Evolutionary conservation across 2,113 vertebrate genomes (phyloP).

Genomic region (Lathamus discolor): DNA sequence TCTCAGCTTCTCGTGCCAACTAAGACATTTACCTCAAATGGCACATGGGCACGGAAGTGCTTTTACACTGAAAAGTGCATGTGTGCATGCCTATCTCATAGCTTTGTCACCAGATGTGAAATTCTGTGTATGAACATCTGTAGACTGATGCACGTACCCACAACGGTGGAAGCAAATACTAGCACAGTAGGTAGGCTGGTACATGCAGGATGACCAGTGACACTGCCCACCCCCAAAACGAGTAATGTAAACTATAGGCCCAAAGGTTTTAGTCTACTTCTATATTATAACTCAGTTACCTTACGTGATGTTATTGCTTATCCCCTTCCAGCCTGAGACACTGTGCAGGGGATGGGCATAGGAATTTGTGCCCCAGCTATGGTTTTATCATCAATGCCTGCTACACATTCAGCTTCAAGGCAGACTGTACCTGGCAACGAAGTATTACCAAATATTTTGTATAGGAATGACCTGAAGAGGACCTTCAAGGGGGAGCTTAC

Average conservation of each 20-base stretch:
- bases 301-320: background rate
- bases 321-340: background rate
- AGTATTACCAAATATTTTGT: background rate
- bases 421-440: background rate
- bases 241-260: background rate
- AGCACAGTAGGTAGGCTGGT: background rate
- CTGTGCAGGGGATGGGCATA: rapidly evolving
- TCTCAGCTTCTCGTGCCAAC: background rate
- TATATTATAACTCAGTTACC: background rate
- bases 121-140: rapidly evolving
- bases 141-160: rapidly evolving
- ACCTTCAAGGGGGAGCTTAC: background rate
- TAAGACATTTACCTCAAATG: background rate
- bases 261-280: background rate
- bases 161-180: background rate
- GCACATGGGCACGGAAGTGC: rapidly evolving
- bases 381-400: background rate
- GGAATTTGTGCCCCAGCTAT: rapidly evolving
- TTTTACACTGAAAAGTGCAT: background rate
- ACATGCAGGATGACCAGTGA: too few relatives aligned
- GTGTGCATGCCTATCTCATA: rapidly evolving
- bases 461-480: background rate
- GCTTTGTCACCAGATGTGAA: background rate
- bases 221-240: rapidly evolving
- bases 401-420: background rate